Percentiles rank a stretch among this genome's conserved stretches.
phyloP scores from a whole-genome alignment of 1,140 invertebrate genomes.

The Phymastichus coffea region DNA sequence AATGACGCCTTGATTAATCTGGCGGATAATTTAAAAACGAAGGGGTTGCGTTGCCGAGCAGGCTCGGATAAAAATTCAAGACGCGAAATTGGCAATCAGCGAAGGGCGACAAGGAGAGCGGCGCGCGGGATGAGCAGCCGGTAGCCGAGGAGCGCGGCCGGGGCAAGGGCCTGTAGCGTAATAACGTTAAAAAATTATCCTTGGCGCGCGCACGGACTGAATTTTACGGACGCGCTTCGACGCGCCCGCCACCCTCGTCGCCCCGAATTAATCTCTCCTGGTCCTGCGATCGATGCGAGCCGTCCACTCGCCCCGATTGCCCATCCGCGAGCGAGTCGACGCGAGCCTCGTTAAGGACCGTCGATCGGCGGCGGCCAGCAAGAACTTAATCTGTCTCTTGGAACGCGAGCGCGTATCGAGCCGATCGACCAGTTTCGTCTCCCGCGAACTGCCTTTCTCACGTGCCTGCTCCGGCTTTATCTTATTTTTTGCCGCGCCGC shows the following conservation, averaged over 20 bases:
- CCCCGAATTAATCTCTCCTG: constrained; percentile 18
- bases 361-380: constrained; percentile 30
- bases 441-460: constrained; percentile 27
- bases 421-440: constrained; percentile 41
- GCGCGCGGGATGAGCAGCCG: neutral
- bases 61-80: constrained; percentile 57
- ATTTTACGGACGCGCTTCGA: constrained; percentile 52
- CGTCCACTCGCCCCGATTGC: neutral
- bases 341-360: neutral
- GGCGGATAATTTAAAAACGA: constrained; percentile 59
- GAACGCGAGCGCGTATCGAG: constrained; percentile 46
- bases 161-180: constrained; percentile 36
- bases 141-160: constrained; percentile 11
- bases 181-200: constrained; percentile 58
- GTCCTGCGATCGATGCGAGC: constrained; percentile 36
- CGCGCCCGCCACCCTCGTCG: constrained; percentile 36
- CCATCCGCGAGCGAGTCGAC: no score
- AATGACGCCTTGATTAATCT: constrained; percentile 61
- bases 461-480: constrained; percentile 10
- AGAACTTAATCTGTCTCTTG: constrained; percentile 53
- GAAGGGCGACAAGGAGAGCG: neutral
- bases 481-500: neutral
- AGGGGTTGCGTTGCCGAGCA: constrained; percentile 48
- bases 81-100: constrained; percentile 52
- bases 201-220: constrained; percentile 35